Conservation (phyloP, 2,797 vertebrate genomes). For the Philypnodon macrostomus region DNA sequence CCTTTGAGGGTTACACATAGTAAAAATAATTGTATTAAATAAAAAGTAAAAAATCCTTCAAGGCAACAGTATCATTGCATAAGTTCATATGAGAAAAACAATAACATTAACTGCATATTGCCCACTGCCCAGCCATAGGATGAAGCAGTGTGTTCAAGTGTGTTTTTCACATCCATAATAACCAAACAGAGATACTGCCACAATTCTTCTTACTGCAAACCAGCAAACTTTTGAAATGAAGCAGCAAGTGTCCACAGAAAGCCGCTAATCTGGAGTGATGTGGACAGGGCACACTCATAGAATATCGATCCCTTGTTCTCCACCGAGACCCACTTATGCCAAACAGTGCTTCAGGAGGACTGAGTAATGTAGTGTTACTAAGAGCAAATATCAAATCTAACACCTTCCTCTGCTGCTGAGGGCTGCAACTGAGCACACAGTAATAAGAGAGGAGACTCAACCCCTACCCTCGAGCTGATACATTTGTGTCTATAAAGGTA, state of each 20-base stretch:
- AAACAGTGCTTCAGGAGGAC: conserved; percentile 55
- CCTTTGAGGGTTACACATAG: too few relatives aligned
- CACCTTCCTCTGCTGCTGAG: conserved; percentile 58
- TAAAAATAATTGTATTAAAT: too few relatives aligned
- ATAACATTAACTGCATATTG: too few relatives aligned
- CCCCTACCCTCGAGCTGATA: conserved; percentile 33
- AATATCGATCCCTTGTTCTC: conserved; percentile 40
- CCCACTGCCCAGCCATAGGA: too few relatives aligned
- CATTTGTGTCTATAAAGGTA: conserved; percentile 27
- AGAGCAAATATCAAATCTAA: conserved; percentile 66
- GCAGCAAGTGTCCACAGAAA: conserved; percentile 35
- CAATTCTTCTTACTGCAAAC: conserved; percentile 19
- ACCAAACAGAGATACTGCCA: conserved; percentile 16
- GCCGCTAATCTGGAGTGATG: conserved; percentile 23
- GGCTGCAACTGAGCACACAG: conserved; percentile 55
- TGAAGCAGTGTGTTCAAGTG: too few relatives aligned
- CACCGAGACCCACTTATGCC: conserved; percentile 35
- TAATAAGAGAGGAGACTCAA: conserved; percentile 51
- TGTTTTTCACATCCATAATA: background rate
- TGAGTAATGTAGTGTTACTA: conserved; percentile 58
- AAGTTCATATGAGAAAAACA: too few relatives aligned
- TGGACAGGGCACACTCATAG: conserved; percentile 7
- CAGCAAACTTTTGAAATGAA: conserved; percentile 33
- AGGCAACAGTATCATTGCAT: too few relatives aligned
- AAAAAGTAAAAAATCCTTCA: too few relatives aligned